Conservation (phyloP, 1,140 invertebrate species). For the Heliothis subflexa region DNA sequence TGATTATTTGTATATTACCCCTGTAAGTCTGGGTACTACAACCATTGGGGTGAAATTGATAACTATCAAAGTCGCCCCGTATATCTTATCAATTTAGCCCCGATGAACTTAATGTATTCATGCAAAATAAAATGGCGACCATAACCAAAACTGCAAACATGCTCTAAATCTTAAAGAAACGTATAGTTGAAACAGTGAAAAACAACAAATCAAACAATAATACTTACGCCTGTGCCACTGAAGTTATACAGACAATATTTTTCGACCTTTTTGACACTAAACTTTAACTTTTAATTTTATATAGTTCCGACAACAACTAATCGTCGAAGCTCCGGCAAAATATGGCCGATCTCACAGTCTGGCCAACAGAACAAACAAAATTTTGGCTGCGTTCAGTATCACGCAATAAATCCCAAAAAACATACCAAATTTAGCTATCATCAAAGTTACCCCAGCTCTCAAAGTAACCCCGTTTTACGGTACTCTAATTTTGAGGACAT, state of each 20-base stretch:
- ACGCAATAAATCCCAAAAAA: slow-evolving; percentile 1
- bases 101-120: not conserved
- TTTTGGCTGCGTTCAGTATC: slow-evolving; percentile 12
- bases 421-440: slow-evolving; percentile 4
- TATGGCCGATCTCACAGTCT: slow-evolving; percentile 2
- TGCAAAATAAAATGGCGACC: slow-evolving; percentile 1
- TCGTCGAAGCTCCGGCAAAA: not conserved
- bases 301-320: not conserved
- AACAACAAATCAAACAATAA: slow-evolving; percentile 17
- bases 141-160: too few species aligned
- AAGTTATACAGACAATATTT: slow-evolving; percentile 10
- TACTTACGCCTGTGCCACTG: slow-evolving; percentile 7
- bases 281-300: slow-evolving; percentile 20
- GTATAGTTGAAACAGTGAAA: not conserved
- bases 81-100: not conserved
- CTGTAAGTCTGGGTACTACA: slow-evolving; percentile 1
- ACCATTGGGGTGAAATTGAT: slow-evolving; percentile 11
- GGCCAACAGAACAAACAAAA: slow-evolving; percentile 7
- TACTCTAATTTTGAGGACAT: too few species aligned
- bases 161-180: not conserved
- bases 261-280: not conserved
- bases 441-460: slow-evolving; percentile 9
- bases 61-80: slow-evolving; percentile 18
- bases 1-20: slow-evolving; percentile 6
- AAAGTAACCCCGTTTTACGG: slow-evolving; percentile 18